Percentiles rank a stretch among this genome's conserved stretches.
phyloP scores from a whole-genome alignment of 2,113 vertebrate species.

The Verasper variegatus region DNA sequence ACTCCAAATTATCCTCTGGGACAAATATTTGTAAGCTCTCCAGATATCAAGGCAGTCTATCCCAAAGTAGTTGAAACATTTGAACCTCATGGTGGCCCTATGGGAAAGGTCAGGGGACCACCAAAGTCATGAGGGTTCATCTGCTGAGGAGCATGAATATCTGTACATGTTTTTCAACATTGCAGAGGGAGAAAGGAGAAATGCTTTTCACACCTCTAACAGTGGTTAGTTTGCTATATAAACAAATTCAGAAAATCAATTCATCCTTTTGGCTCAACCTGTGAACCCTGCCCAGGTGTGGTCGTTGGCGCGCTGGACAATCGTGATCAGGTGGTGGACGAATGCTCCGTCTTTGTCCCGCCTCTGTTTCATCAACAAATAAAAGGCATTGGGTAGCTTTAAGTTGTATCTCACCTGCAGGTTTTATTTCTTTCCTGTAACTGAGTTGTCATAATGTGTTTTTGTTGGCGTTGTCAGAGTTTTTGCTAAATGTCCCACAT shows the following conservation, averaged over 20 bases:
- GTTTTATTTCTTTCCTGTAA: background rate
- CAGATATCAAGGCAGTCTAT: no score
- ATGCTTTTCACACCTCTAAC: background rate
- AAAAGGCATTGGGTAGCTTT: background rate
- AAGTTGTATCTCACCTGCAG: background rate
- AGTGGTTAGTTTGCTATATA: no score
- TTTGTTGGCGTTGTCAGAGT: background rate
- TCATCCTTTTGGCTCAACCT: background rate
- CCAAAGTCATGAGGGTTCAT: no score
- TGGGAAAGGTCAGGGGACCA: no score
- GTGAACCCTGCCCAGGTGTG: conserved; percentile 4
- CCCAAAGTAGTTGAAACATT: no score
- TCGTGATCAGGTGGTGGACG: conserved; percentile 36
- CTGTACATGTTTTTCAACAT: no score
- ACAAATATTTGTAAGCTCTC: no score
- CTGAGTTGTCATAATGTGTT: background rate
- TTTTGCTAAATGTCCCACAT: background rate
- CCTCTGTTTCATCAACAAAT: background rate
- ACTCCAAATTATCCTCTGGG: no score
- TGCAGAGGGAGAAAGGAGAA: background rate
- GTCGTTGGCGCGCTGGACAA: conserved; percentile 4
- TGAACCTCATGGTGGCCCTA: no score
- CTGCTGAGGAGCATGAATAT: no score
- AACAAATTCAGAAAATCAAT: no score
- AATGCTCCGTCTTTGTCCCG: conserved; percentile 3